A percentile compares a stretch with the other conserved stretches of the same genome.
These are phyloP conservation scores for Oncorhynchus keta DNA, from an alignment of 2,113 vertebrate genomes.

Conservation along the genomic window DNA sequence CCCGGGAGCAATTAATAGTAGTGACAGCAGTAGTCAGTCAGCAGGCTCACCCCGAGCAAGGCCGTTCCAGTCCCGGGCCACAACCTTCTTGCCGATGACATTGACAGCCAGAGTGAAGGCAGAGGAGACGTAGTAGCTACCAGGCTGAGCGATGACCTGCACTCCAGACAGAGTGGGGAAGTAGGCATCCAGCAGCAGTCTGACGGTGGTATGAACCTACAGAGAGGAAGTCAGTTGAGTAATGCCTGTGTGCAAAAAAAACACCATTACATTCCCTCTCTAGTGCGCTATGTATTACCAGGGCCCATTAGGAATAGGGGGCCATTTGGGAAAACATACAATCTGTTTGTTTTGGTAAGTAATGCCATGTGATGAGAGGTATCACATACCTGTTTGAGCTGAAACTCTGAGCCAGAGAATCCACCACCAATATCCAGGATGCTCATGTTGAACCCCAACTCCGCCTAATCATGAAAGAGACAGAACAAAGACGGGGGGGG, in stretches of 20 bases:
- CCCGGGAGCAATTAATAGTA: too few species aligned
- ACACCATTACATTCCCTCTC: too few species aligned
- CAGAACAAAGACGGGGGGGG: too few species aligned
- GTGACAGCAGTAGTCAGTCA: too few species aligned
- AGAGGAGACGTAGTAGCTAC: conserved; percentile 90
- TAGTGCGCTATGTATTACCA: too few species aligned
- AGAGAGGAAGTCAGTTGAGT: background rate
- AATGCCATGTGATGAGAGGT: background rate
- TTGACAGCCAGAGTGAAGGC: conserved; percentile 93
- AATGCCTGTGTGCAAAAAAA: too few species aligned
- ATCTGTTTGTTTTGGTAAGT: too few species aligned
- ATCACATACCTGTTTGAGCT: conserved; percentile 85
- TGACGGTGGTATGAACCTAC: conserved; percentile 85
- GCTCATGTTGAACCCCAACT: conserved; percentile 93
- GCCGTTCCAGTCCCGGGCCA: conserved; percentile 77
- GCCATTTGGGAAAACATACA: background rate
- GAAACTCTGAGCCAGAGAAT: conserved; percentile 88
- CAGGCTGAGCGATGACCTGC: conserved; percentile 89
- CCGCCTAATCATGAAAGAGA: conserved; percentile 71
- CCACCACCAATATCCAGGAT: conserved; percentile 94
- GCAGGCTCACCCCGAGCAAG: conserved; percentile 76
- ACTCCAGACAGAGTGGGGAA: conserved; percentile 89
- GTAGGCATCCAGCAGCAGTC: conserved; percentile 86
- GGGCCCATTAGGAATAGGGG: too few species aligned
- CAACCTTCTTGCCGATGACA: conserved; percentile 87